Percentiles rank a stretch among this genome's conserved stretches.
Evolutionary conservation across 1,140 invertebrate genomes (phyloP).

Genomic region (Scaptomyza graminum): DNA sequence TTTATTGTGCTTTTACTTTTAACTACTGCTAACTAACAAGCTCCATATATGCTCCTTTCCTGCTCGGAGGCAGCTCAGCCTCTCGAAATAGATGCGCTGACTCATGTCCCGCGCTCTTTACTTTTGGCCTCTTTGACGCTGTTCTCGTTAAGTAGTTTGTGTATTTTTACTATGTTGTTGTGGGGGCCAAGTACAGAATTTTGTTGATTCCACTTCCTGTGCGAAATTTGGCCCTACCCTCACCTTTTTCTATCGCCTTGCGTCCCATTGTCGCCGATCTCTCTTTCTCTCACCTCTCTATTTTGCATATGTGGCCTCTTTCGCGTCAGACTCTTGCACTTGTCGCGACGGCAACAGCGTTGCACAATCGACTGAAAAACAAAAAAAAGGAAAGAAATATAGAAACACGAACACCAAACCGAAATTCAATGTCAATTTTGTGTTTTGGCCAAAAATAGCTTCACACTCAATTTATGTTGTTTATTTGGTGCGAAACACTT

Average conservation of each 20-base stretch:
- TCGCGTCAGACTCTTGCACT: conserved; percentile 55
- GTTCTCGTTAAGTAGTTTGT: background rate
- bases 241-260: conserved; percentile 15
- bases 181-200: conserved; percentile 33
- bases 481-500: conserved; percentile 48
- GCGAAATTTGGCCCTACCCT: background rate
- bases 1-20: conserved; percentile 33
- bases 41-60: background rate
- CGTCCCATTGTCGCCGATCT: conserved; percentile 16
- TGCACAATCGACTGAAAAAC: conserved; percentile 63
- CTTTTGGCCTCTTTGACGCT: conserved; percentile 1
- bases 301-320: conserved; percentile 26
- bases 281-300: background rate
- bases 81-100: conserved; percentile 37
- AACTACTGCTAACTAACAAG: conserved; percentile 35
- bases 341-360: conserved; percentile 53
- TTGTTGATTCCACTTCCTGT: conserved; percentile 33
- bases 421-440: conserved; percentile 80
- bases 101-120: conserved; percentile 12
- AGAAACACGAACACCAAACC: conserved; percentile 11
- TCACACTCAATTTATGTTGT: conserved; percentile 71
- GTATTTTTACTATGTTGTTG: background rate
- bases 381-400: background rate
- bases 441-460: conserved; percentile 60
- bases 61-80: conserved; percentile 9